Base-by-base conservation (phyloP, 1,140 invertebrate genomes). In the Zaprionus nigranus region DNA sequence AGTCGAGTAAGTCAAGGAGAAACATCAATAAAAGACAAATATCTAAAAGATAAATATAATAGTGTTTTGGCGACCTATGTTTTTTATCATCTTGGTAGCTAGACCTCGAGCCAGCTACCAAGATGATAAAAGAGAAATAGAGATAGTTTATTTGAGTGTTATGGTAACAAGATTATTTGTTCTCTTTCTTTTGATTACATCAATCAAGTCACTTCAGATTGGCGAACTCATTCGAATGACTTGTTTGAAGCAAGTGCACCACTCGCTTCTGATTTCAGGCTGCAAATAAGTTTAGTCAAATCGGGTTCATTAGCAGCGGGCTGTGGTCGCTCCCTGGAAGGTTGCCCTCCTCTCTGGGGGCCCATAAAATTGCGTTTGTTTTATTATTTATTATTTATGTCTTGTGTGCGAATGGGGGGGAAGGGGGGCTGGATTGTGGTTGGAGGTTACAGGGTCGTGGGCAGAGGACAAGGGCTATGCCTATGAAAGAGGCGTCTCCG, bases 351-450 rank as follows among this genome's bases (percentile, higher is more conserved):
- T 30, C 58, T 22, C 58, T 51, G 51, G 79, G 67, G 59, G 67
- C 81, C 68, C 79, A 82, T 87, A 82, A 82, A 79, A 71, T 79
- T 62, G 38, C 5, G 51, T 36, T 73, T 34, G 61, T 82, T 65
- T 79, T 84, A 75, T 83, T 80, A 87, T 85, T 85, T 87, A 87
- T 85, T 80, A 82, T 85, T 86, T 87, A 87, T 87, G 79, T 67
- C 59, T 53, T 56, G 60, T 76, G 75, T 20, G n/a, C 24, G 40
- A 30, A 30, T n/a, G 1, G 28, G 3, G 17, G 36, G 28, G 24
- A 26, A 17, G 20, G 56, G 54, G 28, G 17, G 57, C 15, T 38
- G 43, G 17, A 12, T 62, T 49, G 59, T 3, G 40, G n/a, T 46
- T 46, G 11, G 9, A 34, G 30, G 30, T 34, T 34, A 34, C 30